Evolutionary conservation across 2,113 vertebrate species (phyloP).

Genomic region (Emydura subglobosa): DNA sequence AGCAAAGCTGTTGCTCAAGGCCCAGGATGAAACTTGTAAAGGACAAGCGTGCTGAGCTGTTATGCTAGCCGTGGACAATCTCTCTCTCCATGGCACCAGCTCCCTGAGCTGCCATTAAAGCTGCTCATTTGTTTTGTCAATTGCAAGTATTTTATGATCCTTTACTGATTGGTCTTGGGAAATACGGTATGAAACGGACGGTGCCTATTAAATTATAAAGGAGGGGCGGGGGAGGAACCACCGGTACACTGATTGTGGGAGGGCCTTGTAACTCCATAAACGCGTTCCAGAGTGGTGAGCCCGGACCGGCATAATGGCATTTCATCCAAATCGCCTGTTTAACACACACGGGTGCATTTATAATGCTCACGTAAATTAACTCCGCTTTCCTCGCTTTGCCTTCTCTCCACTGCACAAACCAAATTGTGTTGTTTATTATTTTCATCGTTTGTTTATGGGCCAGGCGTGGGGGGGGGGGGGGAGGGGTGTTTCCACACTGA

Average conservation of each 20-base stretch:
- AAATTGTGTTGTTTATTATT: not conserved
- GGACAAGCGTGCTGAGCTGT: accelerated
- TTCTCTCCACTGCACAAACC: not conserved
- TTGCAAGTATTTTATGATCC: not conserved
- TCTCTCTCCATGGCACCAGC: not conserved
- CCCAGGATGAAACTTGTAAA: not conserved
- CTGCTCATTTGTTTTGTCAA: not conserved
- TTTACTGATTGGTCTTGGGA: not conserved
- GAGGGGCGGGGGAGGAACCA: not conserved
- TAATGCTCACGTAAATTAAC: not conserved
- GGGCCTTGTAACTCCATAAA: accelerated
- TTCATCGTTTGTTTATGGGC: not conserved
- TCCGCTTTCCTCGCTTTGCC: not conserved
- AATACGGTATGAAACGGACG: not conserved
- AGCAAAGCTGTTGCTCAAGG: not conserved
- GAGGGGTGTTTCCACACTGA: not conserved
- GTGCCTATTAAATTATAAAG: not conserved
- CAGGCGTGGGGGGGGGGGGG: not conserved
- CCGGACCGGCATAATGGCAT: not conserved
- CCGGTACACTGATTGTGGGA: not conserved
- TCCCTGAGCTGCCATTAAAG: not conserved
- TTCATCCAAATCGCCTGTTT: not conserved
- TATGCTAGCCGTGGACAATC: not conserved
- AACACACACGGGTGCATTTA: not conserved
- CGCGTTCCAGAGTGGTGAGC: not conserved